Evolutionary conservation across 2,113 vertebrate genomes (phyloP), one percentile per base, ranked within the genome.

Genomic region (Pseudorectes ferrugineus): DNA sequence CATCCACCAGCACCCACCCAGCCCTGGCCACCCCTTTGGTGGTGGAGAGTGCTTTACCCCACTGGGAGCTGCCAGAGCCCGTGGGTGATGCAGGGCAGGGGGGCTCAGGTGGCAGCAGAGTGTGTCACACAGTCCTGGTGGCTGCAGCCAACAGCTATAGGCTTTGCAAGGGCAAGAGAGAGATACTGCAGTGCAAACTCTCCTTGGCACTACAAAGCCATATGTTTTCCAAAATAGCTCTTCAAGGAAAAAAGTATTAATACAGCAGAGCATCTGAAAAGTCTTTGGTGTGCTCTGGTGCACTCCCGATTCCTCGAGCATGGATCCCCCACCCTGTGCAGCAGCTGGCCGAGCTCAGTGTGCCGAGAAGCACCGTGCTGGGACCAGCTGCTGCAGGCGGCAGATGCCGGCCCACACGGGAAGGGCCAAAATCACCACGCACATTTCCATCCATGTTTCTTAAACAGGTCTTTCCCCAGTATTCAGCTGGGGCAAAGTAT

Each of bases 291-390:
- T 0, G 0, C 36, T 43, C 31, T 2, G 1, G 46, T 13, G 45
- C 1, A 0, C 33, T 70, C 59, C 42, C 1, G 0, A 2, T 66
- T 77, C 77, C 80, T 45, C 3, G 17, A 84, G 72, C 7, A 1
- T 2, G 5, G 68, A 2, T 46, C 22, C 2, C 63, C 46, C 1
- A 0, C 45, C 58, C 61, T 0, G 0, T 3, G 21, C 57, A 46
- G 82, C 78, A 75, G 74, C 62, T 65, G 63, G 45, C 26, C 1
- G 4, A 46, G 82, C 52, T 68, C 73, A 8, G 3, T 4, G 29
- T 12, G 6, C 38, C 0, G 1, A n/a, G 68, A 12, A 73, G 33
- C 2, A 1, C 66, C 0, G 3, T 0, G 12, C 42, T 7, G 3
- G 59, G 46, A n/a, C 20, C 1, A 0, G 40, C 46, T 45, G 67